A percentile compares a stretch with the other conserved stretches of the same genome.
phyloP scores from a whole-genome alignment of 2,888 invertebrate genomes.

The Napeogenes inachia region DNA sequence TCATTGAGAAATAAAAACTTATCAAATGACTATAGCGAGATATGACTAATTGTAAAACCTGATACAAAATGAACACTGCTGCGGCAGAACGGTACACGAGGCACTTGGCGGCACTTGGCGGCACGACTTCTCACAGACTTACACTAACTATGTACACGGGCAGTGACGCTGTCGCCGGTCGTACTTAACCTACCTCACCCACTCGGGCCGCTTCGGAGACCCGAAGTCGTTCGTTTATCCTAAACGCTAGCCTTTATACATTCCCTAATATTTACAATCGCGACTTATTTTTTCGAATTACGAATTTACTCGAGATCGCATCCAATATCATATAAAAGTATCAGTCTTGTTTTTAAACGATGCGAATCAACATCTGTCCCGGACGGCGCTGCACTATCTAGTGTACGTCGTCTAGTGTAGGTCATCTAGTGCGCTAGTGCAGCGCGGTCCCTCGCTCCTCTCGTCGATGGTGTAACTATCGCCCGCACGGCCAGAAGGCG shows the following conservation, averaged over 20 bases:
- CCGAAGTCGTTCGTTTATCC: slow-evolving; percentile 39
- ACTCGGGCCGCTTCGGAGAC: slow-evolving; percentile 47
- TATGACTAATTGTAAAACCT: slow-evolving; percentile 57
- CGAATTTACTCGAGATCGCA: slow-evolving; percentile 30
- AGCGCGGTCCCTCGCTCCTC: slow-evolving; percentile 12
- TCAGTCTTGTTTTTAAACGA: slow-evolving; percentile 70
- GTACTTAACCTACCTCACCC: slow-evolving; percentile 47
- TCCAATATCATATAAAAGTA: slow-evolving; percentile 68
- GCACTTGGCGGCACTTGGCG: slow-evolving; percentile 68
- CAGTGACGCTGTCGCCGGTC: slow-evolving; percentile 73
- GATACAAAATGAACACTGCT: slow-evolving; percentile 61
- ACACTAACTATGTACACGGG: slow-evolving; percentile 65
- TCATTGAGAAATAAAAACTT: slow-evolving; percentile 45
- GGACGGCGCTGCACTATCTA: slow-evolving; percentile 26
- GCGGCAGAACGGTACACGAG: slow-evolving; percentile 40
- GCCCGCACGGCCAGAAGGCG: slow-evolving; percentile 70
- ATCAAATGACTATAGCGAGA: slow-evolving; percentile 54
- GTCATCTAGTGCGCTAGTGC: slow-evolving; percentile 7
- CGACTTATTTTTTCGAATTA: slow-evolving; percentile 28
- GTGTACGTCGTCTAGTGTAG: slow-evolving; percentile 1
- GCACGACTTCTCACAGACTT: slow-evolving; percentile 30
- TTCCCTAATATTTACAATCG: slow-evolving; percentile 51
- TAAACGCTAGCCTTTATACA: slow-evolving; percentile 35
- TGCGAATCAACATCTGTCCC: slow-evolving; percentile 59
- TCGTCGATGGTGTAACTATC: slow-evolving; percentile 40